phyloP scores from a whole-genome alignment of 2,888 invertebrate genomes.

The Ennomos fuscantarius region DNA sequence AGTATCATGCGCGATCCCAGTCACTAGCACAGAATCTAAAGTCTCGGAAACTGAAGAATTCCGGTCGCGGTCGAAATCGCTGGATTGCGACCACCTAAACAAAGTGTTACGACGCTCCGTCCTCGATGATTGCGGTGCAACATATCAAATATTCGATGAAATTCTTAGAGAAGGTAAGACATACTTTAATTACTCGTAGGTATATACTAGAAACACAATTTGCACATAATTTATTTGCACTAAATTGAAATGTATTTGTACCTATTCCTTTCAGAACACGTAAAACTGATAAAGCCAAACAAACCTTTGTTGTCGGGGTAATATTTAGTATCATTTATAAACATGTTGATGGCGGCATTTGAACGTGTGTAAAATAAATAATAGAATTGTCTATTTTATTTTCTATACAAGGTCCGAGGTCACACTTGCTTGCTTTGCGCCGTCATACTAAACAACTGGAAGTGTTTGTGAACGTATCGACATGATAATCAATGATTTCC shows the following conservation, averaged over 20 bases:
- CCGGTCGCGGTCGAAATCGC: conserved; percentile 90
- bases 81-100: conserved; percentile 86
- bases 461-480: neutral
- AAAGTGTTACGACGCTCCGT: conserved; percentile 68
- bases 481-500: no score
- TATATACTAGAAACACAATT: neutral
- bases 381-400: conserved; percentile 36
- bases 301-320: neutral
- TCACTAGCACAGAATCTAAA: conserved; percentile 70
- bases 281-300: neutral
- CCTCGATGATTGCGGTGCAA: conserved; percentile 91
- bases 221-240: no score
- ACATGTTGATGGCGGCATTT: neutral
- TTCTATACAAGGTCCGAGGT: conserved; percentile 41
- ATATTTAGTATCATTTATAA: conserved; percentile 36
- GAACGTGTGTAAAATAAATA: conserved; percentile 43
- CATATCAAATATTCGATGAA: conserved; percentile 92
- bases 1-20: conserved; percentile 73
- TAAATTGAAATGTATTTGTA: no score
- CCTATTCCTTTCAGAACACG: no score
- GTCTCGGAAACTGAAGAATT: conserved; percentile 87
- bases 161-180: conserved; percentile 87
- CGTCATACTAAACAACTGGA: conserved; percentile 9
- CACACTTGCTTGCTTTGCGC: conserved; percentile 27
- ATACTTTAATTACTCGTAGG: neutral